Base-by-base conservation (phyloP, 2,888 invertebrate species). In the Melanchra persicariae region DNA sequence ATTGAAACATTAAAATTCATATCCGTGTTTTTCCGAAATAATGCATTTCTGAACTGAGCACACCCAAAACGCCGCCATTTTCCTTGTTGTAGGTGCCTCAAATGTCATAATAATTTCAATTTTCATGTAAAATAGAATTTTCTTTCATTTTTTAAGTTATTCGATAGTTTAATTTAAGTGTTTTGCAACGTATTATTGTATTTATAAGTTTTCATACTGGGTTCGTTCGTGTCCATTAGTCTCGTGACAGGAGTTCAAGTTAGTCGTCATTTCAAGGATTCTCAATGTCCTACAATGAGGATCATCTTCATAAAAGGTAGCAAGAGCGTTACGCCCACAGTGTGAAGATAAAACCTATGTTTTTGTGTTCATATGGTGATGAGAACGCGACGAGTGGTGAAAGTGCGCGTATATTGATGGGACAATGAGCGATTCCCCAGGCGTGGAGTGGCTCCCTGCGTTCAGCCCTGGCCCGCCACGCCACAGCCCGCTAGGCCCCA, bases 51-150 rank as follows among this genome's bases (percentile, higher is more conserved):
- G 77, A 84, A 87, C 77, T 74, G 81, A 89, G 84, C 85, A 83
- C 82, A 87, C 83, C 81, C 62, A 72, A 79, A 81, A 79, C 88
- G 89, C 91, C 95, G 95, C 95, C 95, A 96, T 96, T 95, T 96
- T 95, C 93, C 95, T 95, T 95, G 95, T 95, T 95, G 95, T 95
- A 95, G 95, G 95, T 93, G 94, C 94, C 92, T 94, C 95, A 95
- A 95, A 96, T 96, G 95, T 96, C 95, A 96, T 96, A 96, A 96
- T 96, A 95, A 94, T 96, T 95, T 94, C 90, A 89, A 92, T 93
- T 94, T 93, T 90, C 88, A 83, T 81, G 87, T 91, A 93, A 92
- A 93, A 90, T 87, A 82, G 91, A 90, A 90, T 94, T 95, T 95
- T 93, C 89, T 94, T 95, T 93, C 82, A 88, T 92, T 92, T 91